These are phyloP conservation scores for Microplitis manilae DNA, from an alignment of 2,888 invertebrate genomes.

Conservation along the genomic window DNA sequence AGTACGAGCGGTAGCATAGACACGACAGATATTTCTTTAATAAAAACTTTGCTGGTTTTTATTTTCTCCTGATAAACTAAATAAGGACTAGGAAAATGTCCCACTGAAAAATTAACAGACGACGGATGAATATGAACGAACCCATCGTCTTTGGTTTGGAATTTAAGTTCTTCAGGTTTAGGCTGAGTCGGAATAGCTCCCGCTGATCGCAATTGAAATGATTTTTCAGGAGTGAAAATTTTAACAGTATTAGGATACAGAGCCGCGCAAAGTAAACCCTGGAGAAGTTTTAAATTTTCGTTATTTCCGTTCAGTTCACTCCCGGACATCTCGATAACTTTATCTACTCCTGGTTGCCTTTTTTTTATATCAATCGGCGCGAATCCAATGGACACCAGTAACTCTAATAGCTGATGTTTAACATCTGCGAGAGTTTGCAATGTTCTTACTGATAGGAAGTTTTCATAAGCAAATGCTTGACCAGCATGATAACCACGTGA, in stretches of 20 bases:
- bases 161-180: constrained; percentile 81
- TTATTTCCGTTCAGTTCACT: constrained; percentile 81
- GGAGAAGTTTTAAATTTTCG: constrained; percentile 81
- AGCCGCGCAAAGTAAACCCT: constrained; percentile 91
- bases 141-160: constrained; percentile 83
- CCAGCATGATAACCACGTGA: constrained; percentile 81
- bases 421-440: constrained; percentile 89
- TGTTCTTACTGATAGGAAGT: constrained; percentile 87
- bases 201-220: constrained; percentile 80
- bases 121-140: constrained; percentile 83
- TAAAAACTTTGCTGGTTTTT: constrained; percentile 84
- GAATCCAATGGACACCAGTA: constrained; percentile 85
- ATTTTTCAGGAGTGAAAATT: constrained; percentile 85
- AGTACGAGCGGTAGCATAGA: constrained; percentile 81
- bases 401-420: constrained; percentile 85
- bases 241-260: constrained; percentile 94
- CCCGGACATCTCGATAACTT: constrained; percentile 79
- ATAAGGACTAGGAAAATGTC: constrained; percentile 82
- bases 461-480: constrained; percentile 84
- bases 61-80: constrained; percentile 88
- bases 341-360: constrained; percentile 76
- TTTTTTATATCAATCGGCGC: constrained; percentile 79
- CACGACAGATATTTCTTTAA: constrained; percentile 87
- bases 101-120: constrained; percentile 80
- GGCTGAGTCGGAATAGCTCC: constrained; percentile 84